Evolutionary conservation across 2,113 vertebrate species (phyloP), one percentile per base, ranked within the genome.

Genomic region (Thunnus maccoyii): DNA sequence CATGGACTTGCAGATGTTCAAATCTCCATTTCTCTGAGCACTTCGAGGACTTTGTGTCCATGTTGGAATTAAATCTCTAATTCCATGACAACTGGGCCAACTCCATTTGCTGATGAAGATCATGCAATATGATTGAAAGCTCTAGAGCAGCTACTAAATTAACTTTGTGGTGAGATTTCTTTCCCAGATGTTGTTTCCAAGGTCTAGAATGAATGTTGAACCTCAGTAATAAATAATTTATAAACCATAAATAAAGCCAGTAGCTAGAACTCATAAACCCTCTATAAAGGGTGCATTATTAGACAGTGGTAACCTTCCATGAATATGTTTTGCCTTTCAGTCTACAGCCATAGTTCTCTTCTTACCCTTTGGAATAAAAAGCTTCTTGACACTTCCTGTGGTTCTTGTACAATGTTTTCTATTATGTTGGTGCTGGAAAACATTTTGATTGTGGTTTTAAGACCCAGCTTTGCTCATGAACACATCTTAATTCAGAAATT

Each of bases 341-440:
- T 41, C 36, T 79, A 8, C 36, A 41, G 9, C 36, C 27, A 30
- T n/a, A 47, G 22, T 18, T 74, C 48, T n/a, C 0, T 47, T 56
- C 36, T 41, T 41, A 41, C 36, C 1, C 6, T 41, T 41, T 41
- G 48, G 18, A 48, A 48, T 48, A 4, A 54, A 61, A 46, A 7
- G 13, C 9, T 48, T 36, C 16, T 54, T 64, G 10, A 25, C 36
- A 1, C 41, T 46, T 46, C 20, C 44, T 16, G 44, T 52, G 44
- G 73, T 72, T 61, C 36, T n/a, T 63, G 62, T 30, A 61, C 11
- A 20, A 11, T 73, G 9, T 44, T 32, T 55, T 51, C 20, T 62
- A 8, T 63, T 14, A 57, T 15, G 11, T 51, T 25, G 8, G 46
- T 32, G 20, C 22, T 64, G 44, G 60, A 30, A 58, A 60, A 55